Evolutionary conservation across 2,113 vertebrate genomes (phyloP).

Genomic region (Podarcis muralis): DNA sequence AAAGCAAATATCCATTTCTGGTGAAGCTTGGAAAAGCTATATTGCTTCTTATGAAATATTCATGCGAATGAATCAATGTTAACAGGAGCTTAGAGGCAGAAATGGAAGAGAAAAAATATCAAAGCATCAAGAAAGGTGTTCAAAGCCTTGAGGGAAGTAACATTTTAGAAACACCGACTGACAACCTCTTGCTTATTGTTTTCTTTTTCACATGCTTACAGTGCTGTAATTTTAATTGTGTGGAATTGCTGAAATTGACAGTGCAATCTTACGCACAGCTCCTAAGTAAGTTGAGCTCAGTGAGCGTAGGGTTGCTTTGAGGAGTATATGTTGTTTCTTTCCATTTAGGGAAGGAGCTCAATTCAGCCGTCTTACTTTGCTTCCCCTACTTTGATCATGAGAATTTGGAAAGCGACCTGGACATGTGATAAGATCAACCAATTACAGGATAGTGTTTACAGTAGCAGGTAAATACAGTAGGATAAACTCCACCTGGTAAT

Average conservation of each 20-base stretch:
- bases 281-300: background rate
- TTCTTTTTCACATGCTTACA: background rate
- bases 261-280: background rate
- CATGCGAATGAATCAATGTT: slow-evolving; percentile 11
- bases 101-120: background rate
- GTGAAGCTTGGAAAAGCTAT: slow-evolving; percentile 7
- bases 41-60: slow-evolving; percentile 49
- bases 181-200: background rate
- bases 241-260: background rate
- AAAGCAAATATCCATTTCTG: background rate
- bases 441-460: no score
- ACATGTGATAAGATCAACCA: background rate
- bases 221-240: background rate
- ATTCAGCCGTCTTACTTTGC: background rate
- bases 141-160: background rate
- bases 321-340: background rate
- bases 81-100: background rate
- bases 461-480: no score
- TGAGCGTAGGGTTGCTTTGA: background rate
- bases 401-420: background rate
- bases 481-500: no score
- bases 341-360: background rate
- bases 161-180: background rate
- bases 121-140: slow-evolving; percentile 21
- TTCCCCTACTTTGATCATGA: background rate